These are phyloP conservation scores for Pionites leucogaster DNA, from an alignment of 2,113 vertebrate genomes.

Conservation along the genomic window DNA sequence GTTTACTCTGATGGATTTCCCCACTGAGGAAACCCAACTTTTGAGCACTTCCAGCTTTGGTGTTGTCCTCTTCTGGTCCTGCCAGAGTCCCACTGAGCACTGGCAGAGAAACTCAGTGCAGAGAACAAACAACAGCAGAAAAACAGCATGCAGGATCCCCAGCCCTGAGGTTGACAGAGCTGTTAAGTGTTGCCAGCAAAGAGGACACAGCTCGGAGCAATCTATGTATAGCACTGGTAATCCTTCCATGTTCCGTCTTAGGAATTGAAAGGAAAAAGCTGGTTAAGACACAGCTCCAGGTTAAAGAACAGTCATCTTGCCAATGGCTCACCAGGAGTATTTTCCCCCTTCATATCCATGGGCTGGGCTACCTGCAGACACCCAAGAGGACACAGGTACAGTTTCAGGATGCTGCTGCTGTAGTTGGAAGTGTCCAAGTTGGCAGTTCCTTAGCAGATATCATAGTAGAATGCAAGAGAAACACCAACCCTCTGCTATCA, in stretches of 20 bases:
- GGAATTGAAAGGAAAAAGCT: conserved; percentile 1
- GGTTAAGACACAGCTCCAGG: conserved; percentile 6
- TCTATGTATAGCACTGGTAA: conserved; percentile 57
- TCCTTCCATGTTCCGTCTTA: background rate
- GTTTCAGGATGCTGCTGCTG: background rate
- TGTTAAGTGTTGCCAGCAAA: background rate
- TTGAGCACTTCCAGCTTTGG: background rate
- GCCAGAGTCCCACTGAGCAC: accelerated
- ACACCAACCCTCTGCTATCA: background rate
- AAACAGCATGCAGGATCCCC: background rate
- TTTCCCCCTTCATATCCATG: background rate
- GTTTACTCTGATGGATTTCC: background rate
- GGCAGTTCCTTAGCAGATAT: background rate
- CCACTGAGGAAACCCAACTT: background rate
- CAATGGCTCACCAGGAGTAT: background rate
- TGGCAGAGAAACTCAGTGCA: background rate
- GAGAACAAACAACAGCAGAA: background rate
- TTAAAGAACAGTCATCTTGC: background rate
- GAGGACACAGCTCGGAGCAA: background rate
- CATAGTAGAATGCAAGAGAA: background rate
- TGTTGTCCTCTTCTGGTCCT: background rate
- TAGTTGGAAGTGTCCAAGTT: background rate
- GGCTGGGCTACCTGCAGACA: background rate
- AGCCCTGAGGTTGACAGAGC: background rate
- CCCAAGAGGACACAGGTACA: background rate